Conservation (phyloP, 2,797 vertebrate genomes). For the Heliangelus exortis region DNA sequence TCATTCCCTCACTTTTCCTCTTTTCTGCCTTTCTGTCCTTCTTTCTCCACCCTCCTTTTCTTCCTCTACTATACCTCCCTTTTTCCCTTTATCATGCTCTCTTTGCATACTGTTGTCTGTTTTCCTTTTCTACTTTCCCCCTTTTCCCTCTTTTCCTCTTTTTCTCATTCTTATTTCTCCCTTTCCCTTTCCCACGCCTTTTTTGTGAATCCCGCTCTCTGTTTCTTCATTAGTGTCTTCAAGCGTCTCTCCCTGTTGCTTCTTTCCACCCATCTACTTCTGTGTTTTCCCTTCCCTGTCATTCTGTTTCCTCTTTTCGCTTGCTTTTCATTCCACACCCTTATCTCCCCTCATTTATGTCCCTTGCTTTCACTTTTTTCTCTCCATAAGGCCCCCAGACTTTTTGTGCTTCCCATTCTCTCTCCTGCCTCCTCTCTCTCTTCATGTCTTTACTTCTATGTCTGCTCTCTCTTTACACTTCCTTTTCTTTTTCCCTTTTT, state of each 20-base stretch:
- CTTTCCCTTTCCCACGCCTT: neutral
- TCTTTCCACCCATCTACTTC: no score
- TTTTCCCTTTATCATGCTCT: no score
- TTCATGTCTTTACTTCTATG: neutral
- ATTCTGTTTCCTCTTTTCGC: no score
- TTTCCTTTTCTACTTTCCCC: no score
- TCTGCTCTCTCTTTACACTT: neutral
- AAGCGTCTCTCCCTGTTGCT: neutral
- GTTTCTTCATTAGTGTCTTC: neutral
- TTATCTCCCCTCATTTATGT: neutral
- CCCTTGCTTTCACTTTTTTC: neutral
- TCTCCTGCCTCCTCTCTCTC: neutral
- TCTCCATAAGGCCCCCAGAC: neutral
- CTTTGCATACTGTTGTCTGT: no score
- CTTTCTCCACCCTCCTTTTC: no score
- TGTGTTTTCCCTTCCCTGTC: no score
- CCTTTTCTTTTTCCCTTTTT: neutral
- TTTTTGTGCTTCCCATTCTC: neutral
- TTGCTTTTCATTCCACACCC: neutral
- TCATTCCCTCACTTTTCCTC: no score
- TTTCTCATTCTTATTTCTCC: no score
- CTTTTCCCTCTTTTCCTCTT: neutral
- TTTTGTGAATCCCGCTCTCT: neutral
- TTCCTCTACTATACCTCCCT: no score
- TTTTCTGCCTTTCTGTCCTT: no score